Evolutionary conservation across 2,113 vertebrate species (phyloP), one percentile per base, ranked within the genome.

Genomic region (Strigops habroptila): DNA sequence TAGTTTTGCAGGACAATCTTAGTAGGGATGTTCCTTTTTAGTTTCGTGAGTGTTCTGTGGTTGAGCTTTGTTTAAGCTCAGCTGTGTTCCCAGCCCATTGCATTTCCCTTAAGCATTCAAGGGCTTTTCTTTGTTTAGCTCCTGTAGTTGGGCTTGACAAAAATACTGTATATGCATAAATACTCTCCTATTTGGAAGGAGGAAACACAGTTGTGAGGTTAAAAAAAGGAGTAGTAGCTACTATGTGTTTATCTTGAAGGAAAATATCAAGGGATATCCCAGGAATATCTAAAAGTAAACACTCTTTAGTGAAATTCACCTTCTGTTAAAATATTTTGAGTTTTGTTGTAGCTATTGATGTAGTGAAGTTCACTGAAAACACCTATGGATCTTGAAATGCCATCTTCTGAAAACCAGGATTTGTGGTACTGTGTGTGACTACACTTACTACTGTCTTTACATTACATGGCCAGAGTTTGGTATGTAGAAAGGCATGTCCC

Each of bases 41-140:
- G 30, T 86, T 91, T 94, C 37, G 27, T 70, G 41, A 80, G 70
- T 92, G n/a, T 86, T 92, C n/a, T 69, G 67, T 89, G 25, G 43
- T 74, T 94, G 48, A 73, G 31, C 44, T 95, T 94, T 85, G 35
- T 86, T 82, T 86, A 92, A 46, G 22, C 78, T 85, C 60, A 96
- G 28, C 68, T 82, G 19, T 91, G 17, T 91, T 81, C 52, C 76
- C n/a, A 91, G 27, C 33, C 85, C 14, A 12, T 75, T 23, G 25
- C 79, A 41, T 86, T 97, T 88, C 89, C 65, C 43, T 86, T 82
- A 76, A 85, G 65, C 57, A 37, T 83, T 92, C 27, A 74, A 69
- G 39, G 18, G 33, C 13, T 76, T 71, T 70, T 52, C 63, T 92
- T 86, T 94, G 48, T 94, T 94, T 65, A 69, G 41, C 41, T 93